Conservation (phyloP, 2,888 invertebrate genomes). For the Linyphia triangularis region DNA sequence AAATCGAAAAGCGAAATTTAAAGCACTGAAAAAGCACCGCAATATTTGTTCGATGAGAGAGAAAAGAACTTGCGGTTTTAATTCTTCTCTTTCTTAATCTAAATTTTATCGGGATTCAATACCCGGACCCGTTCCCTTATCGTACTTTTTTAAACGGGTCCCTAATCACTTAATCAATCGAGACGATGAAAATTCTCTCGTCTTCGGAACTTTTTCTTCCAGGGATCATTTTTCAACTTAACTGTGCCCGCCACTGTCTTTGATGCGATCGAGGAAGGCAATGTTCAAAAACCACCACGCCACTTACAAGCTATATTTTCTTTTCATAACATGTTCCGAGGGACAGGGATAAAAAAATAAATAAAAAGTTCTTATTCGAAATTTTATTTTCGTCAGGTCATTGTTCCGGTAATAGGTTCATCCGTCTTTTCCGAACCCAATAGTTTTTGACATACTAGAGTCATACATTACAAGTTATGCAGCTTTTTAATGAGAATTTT, state of each 20-base stretch:
- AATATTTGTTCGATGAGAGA: constrained; percentile 13
- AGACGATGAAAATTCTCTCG: constrained; percentile 14
- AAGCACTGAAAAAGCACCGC: background rate
- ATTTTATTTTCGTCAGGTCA: background rate
- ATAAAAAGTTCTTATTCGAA: background rate
- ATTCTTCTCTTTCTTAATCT: constrained; percentile 27
- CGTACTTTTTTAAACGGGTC: constrained; percentile 33
- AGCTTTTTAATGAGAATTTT: no score
- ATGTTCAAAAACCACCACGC: background rate
- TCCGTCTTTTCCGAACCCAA: background rate
- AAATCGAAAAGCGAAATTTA: background rate
- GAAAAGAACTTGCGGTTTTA: constrained; percentile 16
- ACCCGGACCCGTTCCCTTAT: constrained; percentile 20
- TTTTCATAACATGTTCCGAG: constrained; percentile 15
- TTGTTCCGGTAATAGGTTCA: constrained; percentile 12
- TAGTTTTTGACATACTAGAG: background rate
- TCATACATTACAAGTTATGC: constrained; percentile 1
- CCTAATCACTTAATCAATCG: constrained; percentile 51
- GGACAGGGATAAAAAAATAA: background rate
- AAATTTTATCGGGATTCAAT: constrained; percentile 47
- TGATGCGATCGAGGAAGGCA: background rate
- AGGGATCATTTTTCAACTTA: constrained; percentile 13
- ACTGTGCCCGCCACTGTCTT: background rate
- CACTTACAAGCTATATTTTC: constrained; percentile 17
- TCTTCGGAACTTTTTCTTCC: background rate